Evolutionary conservation across 1,140 invertebrate genomes (phyloP).

Genomic region (Drosophila saltans): DNA sequence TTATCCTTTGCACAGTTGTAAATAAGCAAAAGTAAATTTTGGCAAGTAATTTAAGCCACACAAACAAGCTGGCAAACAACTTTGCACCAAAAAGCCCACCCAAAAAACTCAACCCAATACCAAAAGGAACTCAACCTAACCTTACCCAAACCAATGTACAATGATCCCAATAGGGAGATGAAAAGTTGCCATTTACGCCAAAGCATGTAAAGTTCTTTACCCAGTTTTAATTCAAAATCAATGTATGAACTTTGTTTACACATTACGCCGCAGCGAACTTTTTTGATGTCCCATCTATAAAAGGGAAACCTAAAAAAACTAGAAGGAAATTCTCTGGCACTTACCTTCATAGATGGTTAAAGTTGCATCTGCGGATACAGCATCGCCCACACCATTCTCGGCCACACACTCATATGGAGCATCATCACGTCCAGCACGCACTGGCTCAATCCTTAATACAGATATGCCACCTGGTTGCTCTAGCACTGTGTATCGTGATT

Average conservation of each 20-base stretch:
- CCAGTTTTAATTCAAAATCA: slow-evolving; percentile 81
- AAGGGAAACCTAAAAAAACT: not conserved
- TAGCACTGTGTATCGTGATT: slow-evolving; percentile 87
- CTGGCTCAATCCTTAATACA: slow-evolving; percentile 96
- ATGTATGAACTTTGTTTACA: slow-evolving; percentile 81
- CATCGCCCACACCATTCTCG: slow-evolving; percentile 97
- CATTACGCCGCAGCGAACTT: slow-evolving; percentile 71
- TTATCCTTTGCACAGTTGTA: slow-evolving; percentile 81
- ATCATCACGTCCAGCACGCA: slow-evolving; percentile 91
- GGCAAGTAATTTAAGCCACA: slow-evolving; percentile 81
- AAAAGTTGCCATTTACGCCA: slow-evolving; percentile 67
- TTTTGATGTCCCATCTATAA: slow-evolving; percentile 51
- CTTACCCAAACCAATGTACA: slow-evolving; percentile 6
- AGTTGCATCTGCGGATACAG: slow-evolving; percentile 93
- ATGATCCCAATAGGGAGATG: slow-evolving; percentile 9
- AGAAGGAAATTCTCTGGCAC: slow-evolving; percentile 48
- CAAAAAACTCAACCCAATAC: slow-evolving; percentile 8
- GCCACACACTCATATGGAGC: slow-evolving; percentile 97
- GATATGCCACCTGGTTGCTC: slow-evolving; percentile 87
- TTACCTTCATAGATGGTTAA: slow-evolving; percentile 94
- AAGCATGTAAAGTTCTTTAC: slow-evolving; percentile 70
- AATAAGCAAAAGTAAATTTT: slow-evolving; percentile 82
- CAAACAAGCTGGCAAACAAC: slow-evolving; percentile 81
- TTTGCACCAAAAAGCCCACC: slow-evolving; percentile 48
- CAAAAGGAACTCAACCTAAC: slow-evolving; percentile 14